Evolutionary conservation across 2,888 invertebrate species (phyloP).

Genomic region (Dexiosoma caninum): DNA sequence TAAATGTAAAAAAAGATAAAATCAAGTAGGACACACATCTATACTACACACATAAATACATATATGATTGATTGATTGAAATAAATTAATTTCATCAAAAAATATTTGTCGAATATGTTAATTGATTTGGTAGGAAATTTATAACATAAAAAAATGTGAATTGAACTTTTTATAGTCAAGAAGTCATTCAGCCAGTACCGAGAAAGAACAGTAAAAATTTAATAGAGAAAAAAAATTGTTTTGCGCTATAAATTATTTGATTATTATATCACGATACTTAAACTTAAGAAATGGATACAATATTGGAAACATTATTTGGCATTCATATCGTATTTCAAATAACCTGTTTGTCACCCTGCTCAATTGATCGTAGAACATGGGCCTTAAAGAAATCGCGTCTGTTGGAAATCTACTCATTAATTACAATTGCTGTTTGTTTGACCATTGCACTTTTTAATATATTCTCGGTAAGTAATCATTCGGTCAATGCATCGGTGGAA

Average conservation of each 20-base stretch:
- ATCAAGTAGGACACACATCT: too few species aligned
- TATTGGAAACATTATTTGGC: conserved; percentile 66
- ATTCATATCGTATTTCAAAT: conserved; percentile 68
- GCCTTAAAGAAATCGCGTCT: conserved; percentile 62
- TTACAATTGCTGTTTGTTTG: conserved; percentile 61
- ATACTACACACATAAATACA: too few species aligned
- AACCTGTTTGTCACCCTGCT: conserved; percentile 67
- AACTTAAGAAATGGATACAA: conserved; percentile 67
- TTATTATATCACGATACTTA: background rate
- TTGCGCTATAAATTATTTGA: too few species aligned
- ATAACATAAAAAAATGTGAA: background rate
- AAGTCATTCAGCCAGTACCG: background rate
- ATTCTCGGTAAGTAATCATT: conserved; percentile 56
- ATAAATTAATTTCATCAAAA: too few species aligned
- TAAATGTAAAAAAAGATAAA: too few species aligned
- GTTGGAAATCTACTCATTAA: conserved; percentile 68
- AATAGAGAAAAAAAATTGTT: background rate
- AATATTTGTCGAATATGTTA: background rate
- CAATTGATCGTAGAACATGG: conserved; percentile 62
- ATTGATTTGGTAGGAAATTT: background rate
- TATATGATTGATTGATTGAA: conserved; percentile 49
- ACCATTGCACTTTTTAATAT: conserved; percentile 66
- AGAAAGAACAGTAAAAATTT: background rate
- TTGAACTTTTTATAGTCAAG: background rate
- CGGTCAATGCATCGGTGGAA: conserved; percentile 66